Conservation (phyloP, 1,140 invertebrate species). For the Pseudomyrmex sp. region DNA sequence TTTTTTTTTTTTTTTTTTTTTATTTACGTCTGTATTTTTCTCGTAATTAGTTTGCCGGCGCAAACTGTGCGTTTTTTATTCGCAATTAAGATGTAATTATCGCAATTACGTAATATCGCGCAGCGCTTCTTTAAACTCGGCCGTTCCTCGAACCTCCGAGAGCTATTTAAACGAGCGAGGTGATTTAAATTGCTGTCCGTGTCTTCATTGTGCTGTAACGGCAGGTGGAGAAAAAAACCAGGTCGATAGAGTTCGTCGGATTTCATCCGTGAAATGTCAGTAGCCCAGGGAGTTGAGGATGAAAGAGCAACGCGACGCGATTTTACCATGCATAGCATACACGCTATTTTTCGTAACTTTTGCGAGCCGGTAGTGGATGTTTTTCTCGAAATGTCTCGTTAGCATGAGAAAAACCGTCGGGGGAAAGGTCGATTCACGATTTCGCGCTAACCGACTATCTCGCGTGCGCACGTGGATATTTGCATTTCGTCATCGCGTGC, state of each 20-base stretch:
- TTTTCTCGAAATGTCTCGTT: slow-evolving; percentile 11
- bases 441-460: slow-evolving; percentile 6
- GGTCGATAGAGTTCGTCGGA: slow-evolving; percentile 32
- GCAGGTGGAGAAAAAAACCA: slow-evolving; percentile 12
- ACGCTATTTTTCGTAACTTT: not conserved
- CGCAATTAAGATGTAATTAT: not conserved
- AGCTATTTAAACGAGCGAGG: slow-evolving; percentile 63
- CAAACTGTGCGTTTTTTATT: not conserved
- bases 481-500: slow-evolving; percentile 53
- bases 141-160: slow-evolving; percentile 52
- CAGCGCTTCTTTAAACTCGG: not conserved
- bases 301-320: slow-evolving; percentile 21
- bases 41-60: not conserved
- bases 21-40: not conserved
- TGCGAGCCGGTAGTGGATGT: not conserved
- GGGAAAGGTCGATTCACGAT: slow-evolving; percentile 13
- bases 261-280: slow-evolving; percentile 49
- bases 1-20: not conserved
- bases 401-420: not conserved
- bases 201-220: slow-evolving; percentile 34
- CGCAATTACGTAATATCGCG: not conserved
- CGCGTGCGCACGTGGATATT: slow-evolving; percentile 46
- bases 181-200: slow-evolving; percentile 55
- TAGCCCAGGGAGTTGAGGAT: not conserved
- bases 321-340: slow-evolving; percentile 31